These are phyloP conservation scores for Regulus satrapa DNA, from an alignment of 2,113 vertebrate genomes.

Conservation along the genomic window DNA sequence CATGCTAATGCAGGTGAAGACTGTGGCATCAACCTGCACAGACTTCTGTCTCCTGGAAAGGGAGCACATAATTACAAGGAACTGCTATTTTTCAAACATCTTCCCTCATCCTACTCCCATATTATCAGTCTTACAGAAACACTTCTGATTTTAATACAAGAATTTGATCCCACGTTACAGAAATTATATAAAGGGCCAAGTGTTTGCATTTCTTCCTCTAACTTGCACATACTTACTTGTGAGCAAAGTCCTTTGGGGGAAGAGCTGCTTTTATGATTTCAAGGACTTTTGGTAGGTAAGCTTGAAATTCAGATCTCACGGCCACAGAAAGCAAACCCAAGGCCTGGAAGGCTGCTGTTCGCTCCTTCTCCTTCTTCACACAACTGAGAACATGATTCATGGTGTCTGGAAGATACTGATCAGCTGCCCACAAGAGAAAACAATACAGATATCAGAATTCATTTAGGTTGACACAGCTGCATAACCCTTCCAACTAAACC, in stretches of 20 bases:
- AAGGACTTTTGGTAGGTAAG: slow-evolving; percentile 89
- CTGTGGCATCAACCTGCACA: slow-evolving; percentile 95
- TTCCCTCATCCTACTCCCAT: background rate
- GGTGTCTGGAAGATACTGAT: slow-evolving; percentile 94
- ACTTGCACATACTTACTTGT: slow-evolving; percentile 82
- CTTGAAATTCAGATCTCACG: slow-evolving; percentile 89
- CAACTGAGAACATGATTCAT: slow-evolving; percentile 94
- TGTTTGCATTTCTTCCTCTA: background rate
- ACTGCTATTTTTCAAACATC: background rate
- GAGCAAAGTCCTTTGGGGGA: slow-evolving; percentile 95
- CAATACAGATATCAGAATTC: background rate
- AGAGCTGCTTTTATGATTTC: slow-evolving; percentile 96
- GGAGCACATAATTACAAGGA: background rate
- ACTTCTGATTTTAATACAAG: background rate
- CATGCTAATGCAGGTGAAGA: slow-evolving; percentile 98
- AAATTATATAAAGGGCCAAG: background rate
- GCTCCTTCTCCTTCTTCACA: slow-evolving; percentile 95
- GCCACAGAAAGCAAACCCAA: slow-evolving; percentile 94
- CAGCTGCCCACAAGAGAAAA: slow-evolving; percentile 67
- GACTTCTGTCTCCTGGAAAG: slow-evolving; percentile 90
- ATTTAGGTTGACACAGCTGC: background rate
- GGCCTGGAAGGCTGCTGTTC: slow-evolving; percentile 93
- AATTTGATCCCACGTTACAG: background rate
- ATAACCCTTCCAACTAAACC: background rate
- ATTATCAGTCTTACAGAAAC: background rate